Evolutionary conservation across 2,113 vertebrate species (phyloP).

Genomic region (Ophiodon elongatus): DNA sequence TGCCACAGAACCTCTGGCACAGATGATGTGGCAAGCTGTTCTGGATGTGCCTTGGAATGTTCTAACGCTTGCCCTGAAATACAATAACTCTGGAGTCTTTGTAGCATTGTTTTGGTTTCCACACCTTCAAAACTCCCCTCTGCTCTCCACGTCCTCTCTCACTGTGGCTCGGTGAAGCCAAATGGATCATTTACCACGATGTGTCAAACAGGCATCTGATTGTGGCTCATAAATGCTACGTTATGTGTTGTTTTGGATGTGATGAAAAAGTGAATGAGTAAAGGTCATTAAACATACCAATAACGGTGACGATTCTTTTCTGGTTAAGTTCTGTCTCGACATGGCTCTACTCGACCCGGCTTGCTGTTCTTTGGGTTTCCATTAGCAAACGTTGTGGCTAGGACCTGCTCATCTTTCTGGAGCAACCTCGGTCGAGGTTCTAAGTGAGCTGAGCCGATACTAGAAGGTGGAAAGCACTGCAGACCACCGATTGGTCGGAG

Average conservation of each 20-base stretch:
- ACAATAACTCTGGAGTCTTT: neutral
- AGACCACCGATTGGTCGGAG: no score
- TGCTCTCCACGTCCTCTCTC: neutral
- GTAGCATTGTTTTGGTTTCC: neutral
- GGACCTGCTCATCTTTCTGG: no score
- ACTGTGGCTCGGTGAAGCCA: neutral
- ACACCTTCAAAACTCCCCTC: neutral
- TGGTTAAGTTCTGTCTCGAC: no score
- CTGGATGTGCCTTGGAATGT: neutral
- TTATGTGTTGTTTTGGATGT: neutral
- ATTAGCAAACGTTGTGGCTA: no score
- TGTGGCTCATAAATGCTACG: neutral
- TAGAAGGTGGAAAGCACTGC: no score
- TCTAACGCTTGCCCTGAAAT: neutral
- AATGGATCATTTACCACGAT: neutral
- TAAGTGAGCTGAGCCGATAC: no score
- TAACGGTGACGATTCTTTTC: no score
- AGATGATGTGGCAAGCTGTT: neutral
- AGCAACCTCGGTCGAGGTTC: no score
- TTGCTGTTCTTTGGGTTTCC: no score
- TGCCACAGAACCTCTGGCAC: no score
- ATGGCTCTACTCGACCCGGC: no score
- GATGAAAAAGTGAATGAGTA: neutral
- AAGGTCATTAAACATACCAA: neutral
- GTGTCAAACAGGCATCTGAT: neutral